Conservation (phyloP, 2,888 invertebrate species). For the Invenusta paracnida region DNA sequence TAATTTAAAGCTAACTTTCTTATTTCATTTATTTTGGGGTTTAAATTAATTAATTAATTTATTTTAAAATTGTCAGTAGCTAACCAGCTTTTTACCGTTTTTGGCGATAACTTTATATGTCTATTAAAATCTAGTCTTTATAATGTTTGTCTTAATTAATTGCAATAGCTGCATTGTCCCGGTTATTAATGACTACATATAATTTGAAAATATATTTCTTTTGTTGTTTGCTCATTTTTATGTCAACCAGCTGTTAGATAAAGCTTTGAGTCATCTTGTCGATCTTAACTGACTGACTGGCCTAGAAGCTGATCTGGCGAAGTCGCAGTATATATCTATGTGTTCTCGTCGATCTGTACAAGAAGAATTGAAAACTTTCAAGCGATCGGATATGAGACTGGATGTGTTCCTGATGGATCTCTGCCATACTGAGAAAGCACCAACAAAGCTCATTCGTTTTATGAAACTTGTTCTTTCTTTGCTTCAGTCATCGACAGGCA, state of each 20-base stretch:
- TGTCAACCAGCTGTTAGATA: background rate
- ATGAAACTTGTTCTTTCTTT: background rate
- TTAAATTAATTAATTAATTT: no score
- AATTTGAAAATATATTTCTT: background rate
- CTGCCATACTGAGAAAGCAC: constrained; percentile 1
- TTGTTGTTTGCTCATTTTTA: background rate
- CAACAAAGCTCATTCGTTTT: background rate
- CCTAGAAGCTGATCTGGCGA: background rate
- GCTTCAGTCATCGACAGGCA: background rate
- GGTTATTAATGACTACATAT: background rate
- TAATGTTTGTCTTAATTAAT: background rate
- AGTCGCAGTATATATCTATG: background rate
- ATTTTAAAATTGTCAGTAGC: no score
- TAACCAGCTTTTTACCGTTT: no score
- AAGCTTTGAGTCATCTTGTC: background rate
- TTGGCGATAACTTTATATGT: background rate
- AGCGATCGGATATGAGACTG: background rate
- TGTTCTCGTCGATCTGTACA: background rate
- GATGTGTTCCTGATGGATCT: background rate
- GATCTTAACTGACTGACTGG: background rate
- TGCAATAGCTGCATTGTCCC: background rate
- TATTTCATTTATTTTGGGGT: no score
- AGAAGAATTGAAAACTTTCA: background rate
- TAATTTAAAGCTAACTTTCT: no score
- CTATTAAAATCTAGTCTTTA: background rate